phyloP scores from a whole-genome alignment of 2,113 vertebrate species.

The Rhea pennata region DNA sequence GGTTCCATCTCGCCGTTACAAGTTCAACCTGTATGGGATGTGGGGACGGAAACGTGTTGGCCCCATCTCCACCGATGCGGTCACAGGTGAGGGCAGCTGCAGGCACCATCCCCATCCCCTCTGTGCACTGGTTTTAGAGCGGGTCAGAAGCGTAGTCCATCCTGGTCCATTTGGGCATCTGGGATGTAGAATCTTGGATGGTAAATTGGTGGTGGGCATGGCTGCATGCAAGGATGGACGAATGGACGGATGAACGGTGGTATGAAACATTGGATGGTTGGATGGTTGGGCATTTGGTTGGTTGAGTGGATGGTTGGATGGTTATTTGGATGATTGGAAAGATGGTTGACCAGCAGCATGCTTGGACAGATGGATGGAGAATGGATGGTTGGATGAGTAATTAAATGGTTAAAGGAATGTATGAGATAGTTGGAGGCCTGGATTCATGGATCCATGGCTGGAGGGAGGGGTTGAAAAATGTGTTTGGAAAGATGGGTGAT shows the following conservation, averaged over 20 bases:
- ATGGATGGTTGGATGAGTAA: too few relatives aligned
- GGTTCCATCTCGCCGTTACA: constrained; percentile 37
- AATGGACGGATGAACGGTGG: background rate
- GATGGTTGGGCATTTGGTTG: background rate
- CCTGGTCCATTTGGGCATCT: background rate
- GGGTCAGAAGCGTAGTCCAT: background rate
- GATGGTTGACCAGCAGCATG: background rate
- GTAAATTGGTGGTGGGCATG: rapidly evolving
- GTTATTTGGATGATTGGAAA: background rate
- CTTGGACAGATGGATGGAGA: background rate
- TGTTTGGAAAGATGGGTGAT: background rate
- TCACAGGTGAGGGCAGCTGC: constrained; percentile 52
- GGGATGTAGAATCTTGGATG: too few relatives aligned
- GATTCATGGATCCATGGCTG: background rate
- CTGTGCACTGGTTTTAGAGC: background rate
- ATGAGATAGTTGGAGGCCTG: too few relatives aligned
- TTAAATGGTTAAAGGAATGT: too few relatives aligned
- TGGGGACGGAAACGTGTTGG: constrained; percentile 12
- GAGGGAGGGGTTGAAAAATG: too few relatives aligned
- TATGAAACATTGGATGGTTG: background rate
- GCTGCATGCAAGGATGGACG: background rate
- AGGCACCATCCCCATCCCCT: background rate
- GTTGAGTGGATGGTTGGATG: background rate
- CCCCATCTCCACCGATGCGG: constrained; percentile 31
- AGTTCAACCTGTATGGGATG: constrained; percentile 67